Conservation (phyloP, 1,140 invertebrate species). For the Linepithema humile region DNA sequence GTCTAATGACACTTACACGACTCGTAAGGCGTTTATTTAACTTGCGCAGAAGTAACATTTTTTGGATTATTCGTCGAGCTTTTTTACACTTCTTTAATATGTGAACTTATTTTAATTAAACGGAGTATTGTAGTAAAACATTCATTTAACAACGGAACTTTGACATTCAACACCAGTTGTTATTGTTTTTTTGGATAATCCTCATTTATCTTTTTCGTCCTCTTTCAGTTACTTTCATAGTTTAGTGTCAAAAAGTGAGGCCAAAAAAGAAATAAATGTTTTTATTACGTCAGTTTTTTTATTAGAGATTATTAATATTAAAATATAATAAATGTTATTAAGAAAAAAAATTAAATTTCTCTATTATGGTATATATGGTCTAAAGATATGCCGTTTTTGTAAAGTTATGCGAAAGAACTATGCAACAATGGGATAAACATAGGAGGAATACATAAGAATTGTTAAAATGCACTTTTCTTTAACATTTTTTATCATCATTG, state of each 20-base stretch:
- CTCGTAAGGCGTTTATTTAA: neutral
- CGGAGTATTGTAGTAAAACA: slow-evolving; percentile 67
- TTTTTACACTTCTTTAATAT: neutral
- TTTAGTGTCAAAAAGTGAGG: slow-evolving; percentile 77
- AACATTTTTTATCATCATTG: slow-evolving; percentile 2
- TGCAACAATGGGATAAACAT: neutral
- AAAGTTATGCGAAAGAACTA: slow-evolving; percentile 1
- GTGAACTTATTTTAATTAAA: neutral
- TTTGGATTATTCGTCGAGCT: neutral
- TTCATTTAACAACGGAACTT: slow-evolving; percentile 69
- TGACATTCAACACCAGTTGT: slow-evolving; percentile 52
- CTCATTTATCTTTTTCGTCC: slow-evolving; percentile 10
- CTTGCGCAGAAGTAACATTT: slow-evolving; percentile 10
- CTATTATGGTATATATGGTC: slow-evolving; percentile 70
- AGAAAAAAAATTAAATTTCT: slow-evolving; percentile 72
- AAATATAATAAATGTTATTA: slow-evolving; percentile 78
- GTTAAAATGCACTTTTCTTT: slow-evolving; percentile 12
- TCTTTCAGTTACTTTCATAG: slow-evolving; percentile 70
- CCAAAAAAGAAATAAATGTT: slow-evolving; percentile 80
- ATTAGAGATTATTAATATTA: slow-evolving; percentile 75
- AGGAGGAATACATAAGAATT: slow-evolving; percentile 21
- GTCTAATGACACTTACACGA: slow-evolving; percentile 24
- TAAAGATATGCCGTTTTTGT: slow-evolving; percentile 26
- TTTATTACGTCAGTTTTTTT: slow-evolving; percentile 81
- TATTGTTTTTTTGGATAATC: slow-evolving; percentile 66